phyloP scores from a whole-genome alignment of 2,888 invertebrate genomes.

The Brachyopa scutellaris region DNA sequence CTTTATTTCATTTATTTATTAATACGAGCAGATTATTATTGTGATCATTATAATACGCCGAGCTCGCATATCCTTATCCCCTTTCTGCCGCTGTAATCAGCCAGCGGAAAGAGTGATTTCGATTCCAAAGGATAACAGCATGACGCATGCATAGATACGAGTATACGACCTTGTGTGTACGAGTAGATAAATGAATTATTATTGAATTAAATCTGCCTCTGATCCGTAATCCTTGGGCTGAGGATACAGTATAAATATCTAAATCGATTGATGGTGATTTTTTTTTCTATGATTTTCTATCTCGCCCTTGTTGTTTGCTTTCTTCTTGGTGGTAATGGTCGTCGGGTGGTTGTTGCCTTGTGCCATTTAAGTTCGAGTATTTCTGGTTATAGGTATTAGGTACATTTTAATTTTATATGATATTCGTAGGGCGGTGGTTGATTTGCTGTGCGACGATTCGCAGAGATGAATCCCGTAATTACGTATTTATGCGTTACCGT shows the following conservation, averaged over 20 bases:
- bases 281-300: slow-evolving; percentile 5
- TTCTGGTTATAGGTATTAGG: too few relatives aligned
- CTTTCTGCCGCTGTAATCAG: slow-evolving; percentile 12
- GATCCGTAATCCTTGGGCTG: slow-evolving; percentile 57
- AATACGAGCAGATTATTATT: slow-evolving; percentile 72
- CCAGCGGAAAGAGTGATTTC: slow-evolving; percentile 26
- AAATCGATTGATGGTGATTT: slow-evolving; percentile 7
- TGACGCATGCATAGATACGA: slow-evolving; percentile 11
- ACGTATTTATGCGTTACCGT: slow-evolving; percentile 44
- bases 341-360: slow-evolving; percentile 1
- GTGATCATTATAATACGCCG: slow-evolving; percentile 69
- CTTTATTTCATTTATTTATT: slow-evolving; percentile 73
- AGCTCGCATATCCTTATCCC: slow-evolving; percentile 54
- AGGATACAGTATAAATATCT: slow-evolving; percentile 29
- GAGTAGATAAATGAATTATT: slow-evolving; percentile 64
- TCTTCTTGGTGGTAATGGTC: background rate
- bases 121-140: slow-evolving; percentile 30
- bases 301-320: slow-evolving; percentile 13
- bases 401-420: background rate
- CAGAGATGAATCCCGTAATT: slow-evolving; percentile 11
- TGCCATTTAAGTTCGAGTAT: slow-evolving; percentile 37
- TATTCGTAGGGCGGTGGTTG: background rate
- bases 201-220: slow-evolving; percentile 62
- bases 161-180: background rate
- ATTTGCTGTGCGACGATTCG: background rate